phyloP scores from a whole-genome alignment of 1,140 invertebrate genomes.

The Campodea augens region DNA sequence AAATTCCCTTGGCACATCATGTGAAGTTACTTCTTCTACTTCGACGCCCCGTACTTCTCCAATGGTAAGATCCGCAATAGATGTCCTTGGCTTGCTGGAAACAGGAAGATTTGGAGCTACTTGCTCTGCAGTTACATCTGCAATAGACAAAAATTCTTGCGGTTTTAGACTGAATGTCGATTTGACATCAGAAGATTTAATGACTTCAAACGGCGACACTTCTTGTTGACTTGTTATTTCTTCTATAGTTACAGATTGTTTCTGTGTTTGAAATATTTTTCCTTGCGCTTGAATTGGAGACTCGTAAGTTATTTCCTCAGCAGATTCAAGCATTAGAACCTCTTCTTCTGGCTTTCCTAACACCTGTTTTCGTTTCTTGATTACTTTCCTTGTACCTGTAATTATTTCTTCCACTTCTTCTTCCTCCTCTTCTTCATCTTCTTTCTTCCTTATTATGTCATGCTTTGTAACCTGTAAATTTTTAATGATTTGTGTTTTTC shows the following conservation, averaged over 20 bases:
- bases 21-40: not conserved
- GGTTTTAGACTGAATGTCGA: not conserved
- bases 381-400: conserved; percentile 1
- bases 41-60: not conserved
- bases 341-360: conserved; percentile 6
- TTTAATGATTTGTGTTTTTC: conserved; percentile 6
- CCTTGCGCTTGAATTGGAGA: too few species aligned
- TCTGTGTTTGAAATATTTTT: not conserved
- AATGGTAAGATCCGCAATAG: not conserved
- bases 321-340: not conserved
- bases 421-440: conserved; percentile 14
- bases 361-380: not conserved
- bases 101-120: not conserved
- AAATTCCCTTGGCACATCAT: not conserved
- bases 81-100: not conserved
- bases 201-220: not conserved
- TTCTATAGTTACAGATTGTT: not conserved
- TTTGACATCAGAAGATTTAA: not conserved
- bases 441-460: conserved; percentile 10
- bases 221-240: not conserved
- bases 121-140: not conserved
- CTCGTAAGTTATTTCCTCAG: not conserved
- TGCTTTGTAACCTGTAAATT: not conserved
- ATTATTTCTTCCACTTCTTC: conserved; percentile 17
- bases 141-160: not conserved